These are phyloP conservation scores for Magallana gigas DNA, from an alignment of 1,140 invertebrate genomes.

Conservation along the genomic window DNA sequence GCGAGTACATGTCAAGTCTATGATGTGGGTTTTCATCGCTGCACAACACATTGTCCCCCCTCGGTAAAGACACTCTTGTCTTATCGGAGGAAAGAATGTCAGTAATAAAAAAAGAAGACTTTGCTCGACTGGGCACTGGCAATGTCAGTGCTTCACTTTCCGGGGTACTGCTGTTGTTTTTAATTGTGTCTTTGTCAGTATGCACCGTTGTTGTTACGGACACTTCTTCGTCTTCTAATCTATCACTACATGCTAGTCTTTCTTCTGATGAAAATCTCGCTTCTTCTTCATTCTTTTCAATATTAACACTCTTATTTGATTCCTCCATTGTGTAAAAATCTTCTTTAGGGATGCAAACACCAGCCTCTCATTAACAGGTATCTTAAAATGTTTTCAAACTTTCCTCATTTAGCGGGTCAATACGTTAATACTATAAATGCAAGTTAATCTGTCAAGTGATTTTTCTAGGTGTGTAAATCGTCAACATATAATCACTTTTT, in stretches of 20 bases:
- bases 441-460: constrained; percentile 14
- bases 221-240: not conserved
- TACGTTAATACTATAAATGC: not conserved
- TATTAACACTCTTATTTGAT: not conserved
- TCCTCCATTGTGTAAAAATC: not conserved
- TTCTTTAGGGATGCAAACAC: not conserved
- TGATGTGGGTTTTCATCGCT: not conserved
- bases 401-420: not conserved
- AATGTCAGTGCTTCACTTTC: not conserved
- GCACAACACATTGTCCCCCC: not conserved
- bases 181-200: not conserved
- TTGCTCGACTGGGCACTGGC: not conserved
- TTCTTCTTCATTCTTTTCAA: not conserved
- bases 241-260: constrained; percentile 1
- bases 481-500: constrained; percentile 36
- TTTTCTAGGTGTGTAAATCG: constrained; percentile 33
- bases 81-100: not conserved
- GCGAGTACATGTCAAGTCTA: constrained; percentile 4
- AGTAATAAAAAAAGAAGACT: not conserved
- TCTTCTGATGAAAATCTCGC: not conserved
- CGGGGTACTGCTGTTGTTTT: not conserved
- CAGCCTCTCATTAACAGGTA: not conserved
- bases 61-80: not conserved
- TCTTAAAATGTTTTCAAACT: not conserved
- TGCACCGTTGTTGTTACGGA: not conserved